Conservation (phyloP, 35 echinoderm and acorn worm species). For the Amphiura filiformis region DNA sequence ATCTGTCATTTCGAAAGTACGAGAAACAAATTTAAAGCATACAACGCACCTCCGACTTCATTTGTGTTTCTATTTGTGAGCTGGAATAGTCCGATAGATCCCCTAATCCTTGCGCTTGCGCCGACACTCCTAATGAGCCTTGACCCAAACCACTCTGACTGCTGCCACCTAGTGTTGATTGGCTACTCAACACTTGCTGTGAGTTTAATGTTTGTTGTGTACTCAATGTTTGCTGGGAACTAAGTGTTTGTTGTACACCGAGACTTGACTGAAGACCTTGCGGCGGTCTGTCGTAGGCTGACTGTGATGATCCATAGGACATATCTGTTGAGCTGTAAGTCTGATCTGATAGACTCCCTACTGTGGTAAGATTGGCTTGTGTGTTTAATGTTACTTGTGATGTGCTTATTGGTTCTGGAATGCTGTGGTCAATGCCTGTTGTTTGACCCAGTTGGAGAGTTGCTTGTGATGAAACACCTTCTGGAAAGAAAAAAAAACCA, state of each 20-base stretch:
- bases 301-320: background rate
- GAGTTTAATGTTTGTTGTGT: background rate
- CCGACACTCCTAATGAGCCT: background rate
- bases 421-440: background rate
- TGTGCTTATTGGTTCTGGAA: background rate
- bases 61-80: slow-evolving; percentile 70
- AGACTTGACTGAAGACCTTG: background rate
- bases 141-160: background rate
- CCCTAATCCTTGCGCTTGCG: background rate
- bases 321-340: background rate
- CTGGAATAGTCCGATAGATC: slow-evolving; percentile 41
- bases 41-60: slow-evolving; percentile 39
- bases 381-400: background rate
- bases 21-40: too few relatives aligned
- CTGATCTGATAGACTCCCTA: background rate
- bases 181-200: slow-evolving; percentile 6
- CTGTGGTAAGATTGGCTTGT: background rate
- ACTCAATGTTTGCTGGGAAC: background rate
- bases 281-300: background rate
- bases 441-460: background rate
- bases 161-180: background rate
- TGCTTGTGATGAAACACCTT: background rate
- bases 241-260: slow-evolving; percentile 11
- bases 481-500: background rate
- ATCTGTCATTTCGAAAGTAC: too few relatives aligned